phyloP scores from a whole-genome alignment of 2,888 invertebrate genomes.

The Acanthosepion lycidas region DNA sequence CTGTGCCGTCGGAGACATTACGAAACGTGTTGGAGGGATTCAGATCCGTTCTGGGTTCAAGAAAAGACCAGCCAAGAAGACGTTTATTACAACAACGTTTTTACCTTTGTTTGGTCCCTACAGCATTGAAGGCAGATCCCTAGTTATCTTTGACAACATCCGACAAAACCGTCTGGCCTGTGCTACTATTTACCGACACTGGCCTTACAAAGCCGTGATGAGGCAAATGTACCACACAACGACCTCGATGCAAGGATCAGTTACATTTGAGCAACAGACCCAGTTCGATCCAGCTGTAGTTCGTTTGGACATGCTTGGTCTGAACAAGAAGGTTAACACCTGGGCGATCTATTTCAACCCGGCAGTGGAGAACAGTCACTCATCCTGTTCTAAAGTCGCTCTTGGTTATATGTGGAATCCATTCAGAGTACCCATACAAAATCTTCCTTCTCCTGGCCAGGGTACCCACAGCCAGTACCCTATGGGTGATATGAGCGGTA shows the following conservation, averaged over 20 bases:
- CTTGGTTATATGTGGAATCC: constrained; percentile 50
- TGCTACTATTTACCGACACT: constrained; percentile 76
- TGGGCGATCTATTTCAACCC: constrained; percentile 81
- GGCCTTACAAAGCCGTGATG: constrained; percentile 39
- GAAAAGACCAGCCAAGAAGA: background rate
- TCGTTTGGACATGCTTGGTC: constrained; percentile 84
- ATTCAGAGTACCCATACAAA: constrained; percentile 34
- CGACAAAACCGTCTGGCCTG: constrained; percentile 85
- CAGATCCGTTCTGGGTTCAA: constrained; percentile 48
- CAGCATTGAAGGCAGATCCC: constrained; percentile 85
- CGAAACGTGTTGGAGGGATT: constrained; percentile 55
- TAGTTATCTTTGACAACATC: constrained; percentile 90
- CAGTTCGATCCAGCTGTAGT: constrained; percentile 43
- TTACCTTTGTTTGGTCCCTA: constrained; percentile 85
- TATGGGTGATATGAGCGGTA: constrained; percentile 87
- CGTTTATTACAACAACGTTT: constrained; percentile 82
- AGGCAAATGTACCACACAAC: background rate
- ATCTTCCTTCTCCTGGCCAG: constrained; percentile 44
- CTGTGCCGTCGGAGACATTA: constrained; percentile 90
- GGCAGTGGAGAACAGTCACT: constrained; percentile 67
- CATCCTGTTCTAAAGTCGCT: constrained; percentile 49
- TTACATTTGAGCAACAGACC: constrained; percentile 48
- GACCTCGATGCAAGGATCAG: constrained; percentile 37
- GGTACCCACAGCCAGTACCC: constrained; percentile 83
- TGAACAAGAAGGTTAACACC: constrained; percentile 78